Evolutionary conservation across 92 coral and sea anemone genomes (phyloP), one percentile per base, ranked within the genome.

Genomic region (Parazoanthus swiftii): DNA sequence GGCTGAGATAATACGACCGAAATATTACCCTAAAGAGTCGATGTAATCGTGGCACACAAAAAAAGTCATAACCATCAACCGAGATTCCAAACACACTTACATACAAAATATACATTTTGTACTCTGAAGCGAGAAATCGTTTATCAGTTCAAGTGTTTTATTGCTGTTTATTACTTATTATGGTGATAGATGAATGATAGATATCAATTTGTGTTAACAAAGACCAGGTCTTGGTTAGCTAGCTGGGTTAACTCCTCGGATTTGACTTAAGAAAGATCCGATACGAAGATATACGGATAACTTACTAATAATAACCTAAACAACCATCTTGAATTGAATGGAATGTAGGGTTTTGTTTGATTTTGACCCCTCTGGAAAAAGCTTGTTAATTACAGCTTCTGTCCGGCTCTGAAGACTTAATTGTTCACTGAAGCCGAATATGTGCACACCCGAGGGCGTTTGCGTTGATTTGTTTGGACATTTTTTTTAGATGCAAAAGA

Each of bases 351-450:
- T 58, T 74, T 74, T 74, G 78, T 37, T 74, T 36, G n/a, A 33
- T 76, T 35, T 37, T 74, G 54, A 39, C 54, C 25, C n/a, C 79
- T 20, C 46, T 76, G 46, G 54, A 76, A 76, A 39, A 37, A 48
- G n/a, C n/a, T 74, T 39, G 25, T 39, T 76, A 76, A 76, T 76
- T 76, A 44, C 50, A 76, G 79, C 46, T 74, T 76, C 79, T 76
- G 51, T 76, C 26, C 33, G 33, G 26, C 4, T 63, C 26, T 18
- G 25, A 38, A 75, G 76, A 29, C 76, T 33, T 72, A 26, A 35
- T 33, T 35, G 76, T 72, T 72, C 33, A 29, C 33, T 29, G 76
- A 7, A 16, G 39, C 15, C 7, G 76, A 13, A 63, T 63, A 63
- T 13, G 8, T 21, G 70, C 70, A 63, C 7, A 63, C 70, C 70